Base-by-base conservation (phyloP, 2,888 invertebrate species). In the Linyphia triangularis region DNA sequence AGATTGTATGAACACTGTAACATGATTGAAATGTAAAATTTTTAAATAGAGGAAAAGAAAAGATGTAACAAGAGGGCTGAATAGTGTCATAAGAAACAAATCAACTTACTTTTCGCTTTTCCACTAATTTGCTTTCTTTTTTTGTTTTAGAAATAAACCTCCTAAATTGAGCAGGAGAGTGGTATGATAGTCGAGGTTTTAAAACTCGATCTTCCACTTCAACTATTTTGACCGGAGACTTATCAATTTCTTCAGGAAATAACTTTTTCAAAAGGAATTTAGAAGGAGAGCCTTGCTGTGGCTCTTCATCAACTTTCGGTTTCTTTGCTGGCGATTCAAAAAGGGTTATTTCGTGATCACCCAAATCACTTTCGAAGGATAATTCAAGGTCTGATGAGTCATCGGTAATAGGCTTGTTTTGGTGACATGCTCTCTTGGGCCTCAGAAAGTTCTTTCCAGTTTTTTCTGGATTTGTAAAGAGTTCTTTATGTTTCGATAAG, bases 311-410 rank as follows among this genome's bases (percentile, higher is more conserved):
- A 3, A 16, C 16, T 19, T 19, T 7, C n/a, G 22, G 2, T 28
- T 51, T 28, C n/a, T n/a, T 57, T 19, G 28, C 40, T 24, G 77
- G 73, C 10, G 73, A 77, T 5, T 61, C 77, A n/a, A 61, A 77
- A 26, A 61, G 61, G n/a, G 16, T 16, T 33, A 63, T n/a, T 33
- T 77, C n/a, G 37, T 77, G 24, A 13, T 1, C 2, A 10, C 28
- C 26, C 2, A 10, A 59, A 33, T 63, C n/a, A 40, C 9, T 73
- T 57, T 57, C 33, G 33, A n/a, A 19, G 1, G 3, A 51, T 10
- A n/a, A 51, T 28, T 57, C 30, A 7, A 13, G 7, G 5, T 59
- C 59, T 9, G 7, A 73, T 22, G 28, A 70, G 26, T 43, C 24
- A n/a, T 43, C 10, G 4, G 13, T 70, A 26, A 30, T 24, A 16